Evolutionary conservation across 2,888 invertebrate species (phyloP), one percentile per base, ranked within the genome.

Genomic region (Cheilosia variabilis): DNA sequence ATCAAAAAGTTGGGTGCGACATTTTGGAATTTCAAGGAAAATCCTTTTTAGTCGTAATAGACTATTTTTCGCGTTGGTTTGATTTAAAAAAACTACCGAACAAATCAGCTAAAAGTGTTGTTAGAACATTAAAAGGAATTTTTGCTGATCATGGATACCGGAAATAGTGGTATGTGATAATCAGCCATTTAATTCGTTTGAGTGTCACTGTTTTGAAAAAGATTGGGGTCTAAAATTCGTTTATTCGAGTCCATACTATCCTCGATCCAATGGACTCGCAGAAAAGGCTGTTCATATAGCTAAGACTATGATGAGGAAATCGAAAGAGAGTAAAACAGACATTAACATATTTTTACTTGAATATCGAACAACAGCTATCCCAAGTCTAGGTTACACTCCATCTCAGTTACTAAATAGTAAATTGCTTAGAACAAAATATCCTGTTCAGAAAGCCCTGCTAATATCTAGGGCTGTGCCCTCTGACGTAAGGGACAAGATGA

Each of bases 1-100:
- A 65, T 37, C 63, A 73, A 50, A 79, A 79, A 22, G 65, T 79
- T 6, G 79, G 58, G 13, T 60, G 63, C 15, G 63, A 78, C 24
- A 78, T 78, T 47, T 62, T 69, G n/a, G 78, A 71, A 58, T 57
- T 19, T 19, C 1, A 19, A 19, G 19, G 19, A 41, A 72, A 78
- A 41, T 47, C 13, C 9, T 71, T 53, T 60, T 41, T 79, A 52
- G 47, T 78, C 7, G 13, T 71, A 5, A 17, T 47, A 13, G 50
- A 55, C 19, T 58, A 69, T 34, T n/a, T 6, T 55, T 27, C 27
- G 27, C 27, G 6, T 5, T 27, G 27, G 27, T 27, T 27, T 27
- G 27, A 27, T 27, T 27, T 27, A 1, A 24, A 24, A 24, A 24
- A 24, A 24, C 24, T 24, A 24, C 24, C 24, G 4, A 24, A 24